Conservation (phyloP, 2,888 invertebrate species). For the Myopa tessellatipennis region DNA sequence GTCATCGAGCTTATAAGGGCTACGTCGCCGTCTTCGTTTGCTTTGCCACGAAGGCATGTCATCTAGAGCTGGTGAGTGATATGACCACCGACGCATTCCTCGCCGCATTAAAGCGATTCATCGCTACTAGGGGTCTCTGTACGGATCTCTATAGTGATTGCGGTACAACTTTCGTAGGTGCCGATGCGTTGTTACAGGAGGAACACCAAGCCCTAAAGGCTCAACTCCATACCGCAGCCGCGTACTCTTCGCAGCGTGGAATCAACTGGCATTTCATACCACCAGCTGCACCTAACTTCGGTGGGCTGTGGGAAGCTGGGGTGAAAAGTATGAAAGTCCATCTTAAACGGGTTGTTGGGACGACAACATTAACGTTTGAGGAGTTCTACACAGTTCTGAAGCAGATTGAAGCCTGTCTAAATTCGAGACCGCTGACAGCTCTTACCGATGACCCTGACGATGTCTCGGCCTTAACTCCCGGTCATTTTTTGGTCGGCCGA, state of each 20-base stretch:
- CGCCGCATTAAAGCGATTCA: background rate
- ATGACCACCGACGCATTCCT: slow-evolving; percentile 28
- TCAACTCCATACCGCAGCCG: slow-evolving; percentile 9
- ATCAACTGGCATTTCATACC: slow-evolving; percentile 35
- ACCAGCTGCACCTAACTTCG: no score
- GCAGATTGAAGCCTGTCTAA: no score
- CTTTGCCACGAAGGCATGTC: slow-evolving; percentile 37
- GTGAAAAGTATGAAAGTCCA: slow-evolving; percentile 32
- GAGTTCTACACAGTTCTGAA: no score
- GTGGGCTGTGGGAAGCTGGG: no score
- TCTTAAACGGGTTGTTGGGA: slow-evolving; percentile 35
- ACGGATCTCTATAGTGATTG: background rate
- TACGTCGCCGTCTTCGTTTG: slow-evolving; percentile 44
- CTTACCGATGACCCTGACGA: no score
- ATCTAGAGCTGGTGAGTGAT: slow-evolving; percentile 43
- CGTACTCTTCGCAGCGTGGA: slow-evolving; percentile 19
- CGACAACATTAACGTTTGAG: background rate
- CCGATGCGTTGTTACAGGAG: background rate
- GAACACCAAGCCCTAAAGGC: background rate
- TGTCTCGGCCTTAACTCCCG: no score
- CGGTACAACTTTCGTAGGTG: slow-evolving; percentile 1
- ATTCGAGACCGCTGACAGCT: no score
- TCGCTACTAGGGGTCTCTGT: background rate
- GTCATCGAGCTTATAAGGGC: slow-evolving; percentile 37
- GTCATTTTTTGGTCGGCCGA: no score